These are phyloP conservation scores for Bellardia pandia DNA, from an alignment of 2,888 invertebrate species.

Conservation along the genomic window DNA sequence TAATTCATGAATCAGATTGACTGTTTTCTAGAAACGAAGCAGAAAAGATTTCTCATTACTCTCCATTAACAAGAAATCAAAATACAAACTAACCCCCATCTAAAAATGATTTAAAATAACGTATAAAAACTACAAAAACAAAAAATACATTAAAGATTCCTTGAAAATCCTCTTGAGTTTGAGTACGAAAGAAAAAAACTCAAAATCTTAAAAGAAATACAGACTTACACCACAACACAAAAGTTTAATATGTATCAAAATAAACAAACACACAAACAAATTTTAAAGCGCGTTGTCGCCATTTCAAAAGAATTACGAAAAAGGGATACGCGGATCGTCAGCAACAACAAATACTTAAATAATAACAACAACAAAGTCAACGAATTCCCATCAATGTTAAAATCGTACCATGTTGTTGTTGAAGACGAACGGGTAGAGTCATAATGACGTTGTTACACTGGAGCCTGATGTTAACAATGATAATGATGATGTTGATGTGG, in stretches of 20 bases:
- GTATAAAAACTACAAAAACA: conserved; percentile 1
- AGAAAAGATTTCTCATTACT: neutral
- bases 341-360: conserved; percentile 16
- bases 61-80: neutral
- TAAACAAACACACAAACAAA: conserved; percentile 12
- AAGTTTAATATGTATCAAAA: conserved; percentile 55
- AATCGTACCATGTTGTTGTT: conserved; percentile 1
- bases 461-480: neutral
- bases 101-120: conserved; percentile 11
- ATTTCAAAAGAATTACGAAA: conserved; percentile 63
- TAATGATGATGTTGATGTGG: conserved; percentile 3
- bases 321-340: conserved; percentile 62
- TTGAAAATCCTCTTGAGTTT: conserved; percentile 70
- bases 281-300: conserved; percentile 21
- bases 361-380: conserved; percentile 46
- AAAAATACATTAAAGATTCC: conserved; percentile 47
- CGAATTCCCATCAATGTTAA: conserved; percentile 54
- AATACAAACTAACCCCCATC: conserved; percentile 34
- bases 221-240: neutral
- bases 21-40: conserved; percentile 46
- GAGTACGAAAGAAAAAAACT: neutral
- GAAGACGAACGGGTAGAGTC: neutral
- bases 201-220: neutral
- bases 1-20: conserved; percentile 38
- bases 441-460: conserved; percentile 12